Conservation (phyloP, 2,797 vertebrate species). For the Helostoma temminkii region DNA sequence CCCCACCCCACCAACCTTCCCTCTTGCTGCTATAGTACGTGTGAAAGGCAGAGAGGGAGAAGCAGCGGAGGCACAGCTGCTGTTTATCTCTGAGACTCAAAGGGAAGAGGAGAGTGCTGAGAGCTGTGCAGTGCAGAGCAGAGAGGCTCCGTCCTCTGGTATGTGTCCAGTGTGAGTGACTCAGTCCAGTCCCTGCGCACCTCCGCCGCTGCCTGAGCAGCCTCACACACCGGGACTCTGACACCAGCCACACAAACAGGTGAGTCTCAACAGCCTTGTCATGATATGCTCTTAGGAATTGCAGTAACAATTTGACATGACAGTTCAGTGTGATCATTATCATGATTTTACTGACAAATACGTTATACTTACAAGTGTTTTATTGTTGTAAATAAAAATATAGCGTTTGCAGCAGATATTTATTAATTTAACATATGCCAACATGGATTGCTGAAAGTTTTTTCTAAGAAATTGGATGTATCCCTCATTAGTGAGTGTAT, state of each 20-base stretch:
- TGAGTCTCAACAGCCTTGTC: constrained; percentile 59
- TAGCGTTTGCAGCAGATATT: constrained; percentile 1
- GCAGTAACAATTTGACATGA: not conserved
- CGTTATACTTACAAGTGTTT: no score
- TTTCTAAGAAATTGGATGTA: constrained; percentile 19
- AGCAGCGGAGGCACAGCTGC: constrained; percentile 68
- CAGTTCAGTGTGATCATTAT: not conserved
- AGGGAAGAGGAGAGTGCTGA: constrained; percentile 53
- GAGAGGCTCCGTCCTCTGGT: constrained; percentile 55
- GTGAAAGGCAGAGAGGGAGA: constrained; percentile 66
- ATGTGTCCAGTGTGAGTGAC: constrained; percentile 64
- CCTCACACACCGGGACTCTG: constrained; percentile 45
- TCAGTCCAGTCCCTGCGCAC: constrained; percentile 50
- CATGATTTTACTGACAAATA: not conserved
- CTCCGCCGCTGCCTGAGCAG: constrained; percentile 45
- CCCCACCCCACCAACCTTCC: constrained; percentile 67
- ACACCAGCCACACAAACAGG: constrained; percentile 71
- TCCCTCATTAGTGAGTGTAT: constrained; percentile 34
- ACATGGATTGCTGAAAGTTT: constrained; percentile 44
- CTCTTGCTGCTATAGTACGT: constrained; percentile 71
- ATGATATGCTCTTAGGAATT: constrained; percentile 9
- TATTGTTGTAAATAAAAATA: constrained; percentile 6
- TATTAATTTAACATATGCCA: constrained; percentile 3
- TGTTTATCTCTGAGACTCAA: constrained; percentile 69
- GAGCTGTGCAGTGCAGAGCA: constrained; percentile 49